phyloP scores from a whole-genome alignment of 2,888 invertebrate genomes.

The Eledona agricola region DNA sequence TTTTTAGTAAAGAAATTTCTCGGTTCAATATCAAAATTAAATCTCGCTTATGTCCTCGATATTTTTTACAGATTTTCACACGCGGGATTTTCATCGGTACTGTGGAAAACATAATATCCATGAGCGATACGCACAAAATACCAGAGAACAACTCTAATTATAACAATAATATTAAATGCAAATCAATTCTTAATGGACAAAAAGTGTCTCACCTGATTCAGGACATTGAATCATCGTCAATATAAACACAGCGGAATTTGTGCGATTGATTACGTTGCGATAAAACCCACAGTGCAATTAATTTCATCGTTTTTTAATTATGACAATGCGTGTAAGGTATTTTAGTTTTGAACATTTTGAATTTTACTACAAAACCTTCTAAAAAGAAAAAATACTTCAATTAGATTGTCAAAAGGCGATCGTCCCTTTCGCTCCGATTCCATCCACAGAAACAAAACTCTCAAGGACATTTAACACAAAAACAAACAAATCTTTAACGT shows the following conservation, averaged over 20 bases:
- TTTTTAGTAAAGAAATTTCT: conserved; percentile 48
- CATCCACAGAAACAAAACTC: conserved; percentile 21
- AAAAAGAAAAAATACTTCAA: conserved; percentile 51
- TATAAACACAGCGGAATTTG: conserved; percentile 35
- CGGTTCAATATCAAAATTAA: conserved; percentile 47
- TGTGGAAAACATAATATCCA: conserved; percentile 54
- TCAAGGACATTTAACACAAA: conserved; percentile 2
- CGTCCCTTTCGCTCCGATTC: conserved; percentile 9
- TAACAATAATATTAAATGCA: conserved; percentile 16
- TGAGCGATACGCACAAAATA: conserved; percentile 35
- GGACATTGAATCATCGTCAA: conserved; percentile 29
- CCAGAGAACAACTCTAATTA: conserved; percentile 24
- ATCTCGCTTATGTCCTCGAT: conserved; percentile 46
- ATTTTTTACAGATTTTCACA: conserved; percentile 38
- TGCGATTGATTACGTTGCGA: conserved; percentile 45
- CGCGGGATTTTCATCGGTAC: conserved; percentile 50
- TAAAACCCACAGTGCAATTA: conserved; percentile 47
- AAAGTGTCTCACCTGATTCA: conserved; percentile 44
- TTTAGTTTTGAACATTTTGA: conserved; percentile 46
- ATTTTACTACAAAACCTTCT: conserved; percentile 48
- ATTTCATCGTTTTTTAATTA: conserved; percentile 44
- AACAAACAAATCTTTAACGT: conserved; percentile 6
- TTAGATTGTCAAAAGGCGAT: conserved; percentile 16
- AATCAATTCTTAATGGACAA: conserved; percentile 24
- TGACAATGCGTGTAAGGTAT: too few relatives aligned